phyloP scores from a whole-genome alignment of 2,888 invertebrate species.

The Hydriomena furcata region DNA sequence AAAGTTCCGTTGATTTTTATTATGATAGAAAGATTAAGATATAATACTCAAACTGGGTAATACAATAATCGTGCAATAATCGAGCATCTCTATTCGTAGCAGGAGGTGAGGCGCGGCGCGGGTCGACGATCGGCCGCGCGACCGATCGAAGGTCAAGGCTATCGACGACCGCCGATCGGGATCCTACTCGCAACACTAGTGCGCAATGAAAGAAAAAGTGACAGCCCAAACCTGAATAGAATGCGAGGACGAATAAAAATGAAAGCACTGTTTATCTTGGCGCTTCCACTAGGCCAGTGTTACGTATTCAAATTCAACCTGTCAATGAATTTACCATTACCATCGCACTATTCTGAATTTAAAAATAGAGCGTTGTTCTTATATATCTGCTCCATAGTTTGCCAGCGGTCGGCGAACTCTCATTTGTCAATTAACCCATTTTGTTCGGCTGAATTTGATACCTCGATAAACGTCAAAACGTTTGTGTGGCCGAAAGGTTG shows the following conservation, averaged over 20 bases:
- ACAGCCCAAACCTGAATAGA: slow-evolving; percentile 80
- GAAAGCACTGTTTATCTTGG: slow-evolving; percentile 69
- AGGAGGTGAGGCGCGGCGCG: slow-evolving; percentile 51
- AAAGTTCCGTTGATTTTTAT: slow-evolving; percentile 13
- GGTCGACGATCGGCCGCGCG: slow-evolving; percentile 76
- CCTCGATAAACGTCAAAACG: slow-evolving; percentile 46
- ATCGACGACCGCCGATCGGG: slow-evolving; percentile 59
- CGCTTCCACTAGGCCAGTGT: slow-evolving; percentile 44
- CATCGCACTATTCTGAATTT: slow-evolving; percentile 5
- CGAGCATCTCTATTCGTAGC: slow-evolving; percentile 47
- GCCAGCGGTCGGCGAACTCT: slow-evolving; percentile 55
- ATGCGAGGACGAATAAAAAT: slow-evolving; percentile 81
- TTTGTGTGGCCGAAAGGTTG: slow-evolving; percentile 45
- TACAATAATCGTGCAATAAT: slow-evolving; percentile 38
- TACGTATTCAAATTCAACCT: slow-evolving; percentile 34
- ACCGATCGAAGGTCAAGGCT: slow-evolving; percentile 82
- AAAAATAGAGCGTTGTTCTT: slow-evolving; percentile 1
- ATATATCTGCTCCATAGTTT: slow-evolving; percentile 57
- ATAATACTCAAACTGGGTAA: slow-evolving; percentile 29
- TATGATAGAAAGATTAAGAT: slow-evolving; percentile 25
- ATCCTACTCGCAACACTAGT: slow-evolving; percentile 52
- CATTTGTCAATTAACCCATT: slow-evolving; percentile 50
- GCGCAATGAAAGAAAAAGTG: slow-evolving; percentile 81
- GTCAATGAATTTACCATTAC: slow-evolving; percentile 36
- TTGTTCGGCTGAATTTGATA: slow-evolving; percentile 40